Evolutionary conservation across 2,888 invertebrate genomes (phyloP).

Genomic region (Hyles lineata): DNA sequence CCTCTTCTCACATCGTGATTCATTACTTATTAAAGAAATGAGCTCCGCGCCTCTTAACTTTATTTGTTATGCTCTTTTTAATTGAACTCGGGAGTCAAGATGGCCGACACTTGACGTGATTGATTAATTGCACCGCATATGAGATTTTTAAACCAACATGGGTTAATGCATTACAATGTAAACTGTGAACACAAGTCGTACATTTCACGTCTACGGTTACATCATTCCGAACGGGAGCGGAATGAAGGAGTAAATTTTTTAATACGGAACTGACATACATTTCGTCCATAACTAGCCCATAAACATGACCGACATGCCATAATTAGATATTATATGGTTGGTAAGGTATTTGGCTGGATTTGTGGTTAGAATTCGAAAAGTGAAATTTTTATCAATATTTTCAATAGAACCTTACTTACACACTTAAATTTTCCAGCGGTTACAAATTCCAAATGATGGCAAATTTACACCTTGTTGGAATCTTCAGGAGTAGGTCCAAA

Average conservation of each 20-base stretch:
- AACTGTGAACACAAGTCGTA: constrained; percentile 42
- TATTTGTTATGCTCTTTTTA: constrained; percentile 71
- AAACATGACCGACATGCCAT: constrained; percentile 57
- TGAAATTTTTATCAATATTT: too few species aligned
- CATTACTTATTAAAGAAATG: constrained; percentile 68
- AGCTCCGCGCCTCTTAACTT: constrained; percentile 64
- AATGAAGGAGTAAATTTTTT: constrained; percentile 47
- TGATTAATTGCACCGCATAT: constrained; percentile 56
- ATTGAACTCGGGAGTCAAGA: constrained; percentile 68
- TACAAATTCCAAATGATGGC: too few species aligned
- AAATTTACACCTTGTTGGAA: too few species aligned
- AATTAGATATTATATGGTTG: constrained; percentile 40
- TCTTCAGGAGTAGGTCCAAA: too few species aligned
- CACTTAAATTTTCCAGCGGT: too few species aligned
- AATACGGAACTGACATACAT: constrained; percentile 73
- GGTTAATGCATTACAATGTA: constrained; percentile 43
- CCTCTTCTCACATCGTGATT: constrained; percentile 81
- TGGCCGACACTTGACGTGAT: constrained; percentile 54
- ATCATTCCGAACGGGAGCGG: constrained; percentile 46
- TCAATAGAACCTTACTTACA: too few species aligned
- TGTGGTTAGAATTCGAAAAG: not conserved
- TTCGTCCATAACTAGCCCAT: constrained; percentile 54
- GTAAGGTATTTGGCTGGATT: not conserved
- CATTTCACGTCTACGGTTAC: constrained; percentile 40
- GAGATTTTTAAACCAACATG: constrained; percentile 50